These are phyloP conservation scores for Anticlea derivata DNA, from an alignment of 2,888 invertebrate species.

Conservation along the genomic window DNA sequence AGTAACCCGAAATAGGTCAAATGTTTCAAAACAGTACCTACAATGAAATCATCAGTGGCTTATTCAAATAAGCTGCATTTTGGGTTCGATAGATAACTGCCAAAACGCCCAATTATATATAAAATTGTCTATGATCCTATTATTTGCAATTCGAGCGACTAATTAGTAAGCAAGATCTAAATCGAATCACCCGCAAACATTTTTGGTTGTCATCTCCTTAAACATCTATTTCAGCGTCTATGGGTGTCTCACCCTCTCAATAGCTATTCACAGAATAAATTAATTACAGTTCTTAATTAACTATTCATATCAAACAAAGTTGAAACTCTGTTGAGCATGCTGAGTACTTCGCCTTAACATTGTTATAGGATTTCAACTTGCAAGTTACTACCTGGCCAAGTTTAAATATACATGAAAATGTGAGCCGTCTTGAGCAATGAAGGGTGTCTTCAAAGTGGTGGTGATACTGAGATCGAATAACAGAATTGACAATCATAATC, in stretches of 20 bases:
- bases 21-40: no score
- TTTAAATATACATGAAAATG: constrained; percentile 69
- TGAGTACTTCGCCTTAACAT: constrained; percentile 65
- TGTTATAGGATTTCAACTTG: constrained; percentile 66
- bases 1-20: no score
- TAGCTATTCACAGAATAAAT: constrained; percentile 40
- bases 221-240: not conserved
- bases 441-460: constrained; percentile 45
- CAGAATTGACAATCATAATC: constrained; percentile 2
- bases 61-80: no score
- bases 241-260: constrained; percentile 3
- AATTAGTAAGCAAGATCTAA: no score
- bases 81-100: no score
- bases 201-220: not conserved
- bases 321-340: constrained; percentile 52
- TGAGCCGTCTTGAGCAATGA: constrained; percentile 60
- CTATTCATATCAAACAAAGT: constrained; percentile 62
- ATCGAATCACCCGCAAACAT: no score
- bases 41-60: no score
- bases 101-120: no score
- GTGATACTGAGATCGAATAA: constrained; percentile 14
- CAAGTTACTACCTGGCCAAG: constrained; percentile 56
- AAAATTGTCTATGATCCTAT: no score
- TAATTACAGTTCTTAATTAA: constrained; percentile 64
- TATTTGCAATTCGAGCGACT: no score